Conservation (phyloP, 2,113 vertebrate species). For the Cyprinodon variegatus region DNA sequence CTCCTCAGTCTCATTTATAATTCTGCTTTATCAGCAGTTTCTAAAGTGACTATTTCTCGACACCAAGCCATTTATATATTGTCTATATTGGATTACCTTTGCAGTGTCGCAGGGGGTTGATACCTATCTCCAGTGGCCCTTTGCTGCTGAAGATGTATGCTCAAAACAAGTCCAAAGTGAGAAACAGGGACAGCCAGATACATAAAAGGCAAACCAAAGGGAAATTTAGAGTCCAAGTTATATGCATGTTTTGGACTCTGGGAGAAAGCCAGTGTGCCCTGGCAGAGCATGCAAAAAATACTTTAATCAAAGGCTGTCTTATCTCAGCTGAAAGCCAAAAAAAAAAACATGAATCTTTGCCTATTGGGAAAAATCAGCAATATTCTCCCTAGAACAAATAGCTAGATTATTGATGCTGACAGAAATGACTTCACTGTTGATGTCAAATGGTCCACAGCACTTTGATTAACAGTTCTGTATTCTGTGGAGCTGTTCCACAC, state of each 20-base stretch:
- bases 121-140: background rate
- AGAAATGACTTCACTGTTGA: too few relatives aligned
- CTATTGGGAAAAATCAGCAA: background rate
- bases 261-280: too few relatives aligned
- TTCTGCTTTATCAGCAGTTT: background rate
- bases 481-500: background rate
- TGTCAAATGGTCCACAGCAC: background rate
- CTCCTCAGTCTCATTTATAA: background rate
- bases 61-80: background rate
- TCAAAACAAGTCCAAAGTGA: background rate
- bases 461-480: background rate
- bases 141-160: background rate
- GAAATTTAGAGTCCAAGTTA: background rate
- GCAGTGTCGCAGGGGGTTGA: background rate
- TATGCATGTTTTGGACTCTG: too few relatives aligned
- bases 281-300: too few relatives aligned
- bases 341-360: background rate
- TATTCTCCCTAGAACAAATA: too few relatives aligned
- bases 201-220: background rate
- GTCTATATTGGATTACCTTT: background rate
- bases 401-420: too few relatives aligned
- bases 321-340: background rate
- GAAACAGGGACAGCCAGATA: background rate
- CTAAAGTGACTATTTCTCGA: background rate
- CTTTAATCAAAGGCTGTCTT: background rate